A percentile compares a stretch with the other conserved stretches of the same genome.
These are phyloP conservation scores for Quadriops clusia DNA, from an alignment of 2,888 invertebrate species.

Conservation along the genomic window DNA sequence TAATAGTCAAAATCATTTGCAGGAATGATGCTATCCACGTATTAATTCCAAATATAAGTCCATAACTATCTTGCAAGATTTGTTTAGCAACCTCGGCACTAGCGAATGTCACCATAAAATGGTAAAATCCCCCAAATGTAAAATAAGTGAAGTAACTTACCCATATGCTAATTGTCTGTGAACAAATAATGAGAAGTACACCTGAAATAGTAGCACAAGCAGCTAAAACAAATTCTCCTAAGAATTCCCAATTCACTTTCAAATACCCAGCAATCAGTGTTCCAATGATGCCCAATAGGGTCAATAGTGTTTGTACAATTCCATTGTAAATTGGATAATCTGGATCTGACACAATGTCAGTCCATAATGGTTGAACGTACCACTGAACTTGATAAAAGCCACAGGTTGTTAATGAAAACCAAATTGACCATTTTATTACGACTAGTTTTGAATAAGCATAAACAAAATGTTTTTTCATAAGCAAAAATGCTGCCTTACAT, in stretches of 20 bases:
- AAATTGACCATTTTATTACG: constrained; percentile 62
- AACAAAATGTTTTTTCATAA: constrained; percentile 46
- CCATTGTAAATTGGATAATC: constrained; percentile 38
- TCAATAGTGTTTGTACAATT: constrained; percentile 67
- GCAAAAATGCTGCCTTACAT: constrained; percentile 34
- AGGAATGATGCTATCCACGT: constrained; percentile 67
- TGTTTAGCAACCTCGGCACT: constrained; percentile 80
- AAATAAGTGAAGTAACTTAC: constrained; percentile 67
- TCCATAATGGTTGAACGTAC: constrained; percentile 80
- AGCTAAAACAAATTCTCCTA: constrained; percentile 38
- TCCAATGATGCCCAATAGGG: constrained; percentile 52
- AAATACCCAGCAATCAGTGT: constrained; percentile 44
- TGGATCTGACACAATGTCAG: constrained; percentile 42
- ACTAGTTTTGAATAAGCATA: constrained; percentile 46
- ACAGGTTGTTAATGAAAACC: constrained; percentile 65
- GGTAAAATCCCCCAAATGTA: constrained; percentile 63
- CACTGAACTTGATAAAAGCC: constrained; percentile 60
- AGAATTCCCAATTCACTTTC: constrained; percentile 35
- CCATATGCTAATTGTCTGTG: constrained; percentile 35
- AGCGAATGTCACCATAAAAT: constrained; percentile 68
- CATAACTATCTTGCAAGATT: constrained; percentile 73
- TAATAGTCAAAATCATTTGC: constrained; percentile 64
- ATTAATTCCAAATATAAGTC: constrained; percentile 83
- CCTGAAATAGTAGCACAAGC: constrained; percentile 44
- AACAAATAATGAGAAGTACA: constrained; percentile 38